These are phyloP conservation scores for Clarias magur DNA, from an alignment of 2,113 vertebrate genomes.

Conservation along the genomic window DNA sequence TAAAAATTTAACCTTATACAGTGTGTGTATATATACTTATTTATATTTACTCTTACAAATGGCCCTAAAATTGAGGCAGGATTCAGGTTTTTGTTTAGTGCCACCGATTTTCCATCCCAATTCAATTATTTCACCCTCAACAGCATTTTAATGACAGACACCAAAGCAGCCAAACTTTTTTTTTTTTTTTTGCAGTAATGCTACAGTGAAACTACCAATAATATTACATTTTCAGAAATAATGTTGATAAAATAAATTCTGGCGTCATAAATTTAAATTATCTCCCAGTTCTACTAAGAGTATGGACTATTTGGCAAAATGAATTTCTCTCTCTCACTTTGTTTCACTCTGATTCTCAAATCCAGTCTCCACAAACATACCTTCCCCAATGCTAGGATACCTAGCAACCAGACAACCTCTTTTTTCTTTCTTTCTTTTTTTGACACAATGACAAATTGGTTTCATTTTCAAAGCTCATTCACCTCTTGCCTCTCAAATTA, in stretches of 20 bases:
- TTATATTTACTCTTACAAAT: not conserved
- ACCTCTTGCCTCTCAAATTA: not conserved
- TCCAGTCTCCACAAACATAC: not conserved
- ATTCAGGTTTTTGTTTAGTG: not conserved
- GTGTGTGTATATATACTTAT: too few relatives aligned
- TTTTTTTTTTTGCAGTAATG: not conserved
- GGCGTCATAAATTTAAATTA: not conserved
- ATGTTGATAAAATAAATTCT: not conserved
- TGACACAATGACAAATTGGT: slow-evolving; percentile 13
- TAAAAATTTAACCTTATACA: too few relatives aligned
- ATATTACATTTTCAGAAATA: not conserved
- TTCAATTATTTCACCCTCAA: not conserved
- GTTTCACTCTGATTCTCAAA: not conserved
- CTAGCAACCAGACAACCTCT: too few relatives aligned
- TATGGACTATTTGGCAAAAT: not conserved
- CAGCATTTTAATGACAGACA: not conserved
- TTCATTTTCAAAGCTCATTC: slow-evolving; percentile 12
- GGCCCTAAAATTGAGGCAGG: not conserved
- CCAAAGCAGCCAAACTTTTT: not conserved
- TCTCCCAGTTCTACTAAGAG: not conserved
- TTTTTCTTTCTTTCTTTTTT: not conserved
- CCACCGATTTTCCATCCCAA: not conserved
- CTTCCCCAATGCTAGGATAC: not conserved
- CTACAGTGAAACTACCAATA: not conserved
- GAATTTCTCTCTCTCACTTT: not conserved